phyloP scores from a whole-genome alignment of 2,113 vertebrate genomes.

The Gulo gulo region DNA sequence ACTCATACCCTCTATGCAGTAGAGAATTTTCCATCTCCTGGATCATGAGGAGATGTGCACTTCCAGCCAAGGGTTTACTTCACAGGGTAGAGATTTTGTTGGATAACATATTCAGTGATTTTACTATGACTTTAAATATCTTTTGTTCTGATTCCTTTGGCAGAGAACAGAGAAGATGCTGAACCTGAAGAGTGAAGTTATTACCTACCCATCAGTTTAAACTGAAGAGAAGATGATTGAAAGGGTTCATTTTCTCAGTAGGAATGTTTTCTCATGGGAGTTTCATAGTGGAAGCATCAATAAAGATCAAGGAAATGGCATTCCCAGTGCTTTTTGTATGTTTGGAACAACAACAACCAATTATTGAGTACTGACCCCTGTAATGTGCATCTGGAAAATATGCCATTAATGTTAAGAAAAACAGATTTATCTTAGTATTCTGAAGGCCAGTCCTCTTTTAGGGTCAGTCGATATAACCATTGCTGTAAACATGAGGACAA shows the following conservation, averaged over 20 bases:
- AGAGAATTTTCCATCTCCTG: not conserved
- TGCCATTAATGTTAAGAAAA: slow-evolving; percentile 95
- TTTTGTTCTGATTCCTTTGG: not conserved
- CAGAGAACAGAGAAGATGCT: not conserved
- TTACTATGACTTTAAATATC: not conserved
- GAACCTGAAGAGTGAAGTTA: not conserved
- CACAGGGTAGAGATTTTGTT: not conserved
- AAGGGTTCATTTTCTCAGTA: not conserved
- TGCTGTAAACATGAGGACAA: slow-evolving; percentile 94
- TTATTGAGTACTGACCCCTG: slow-evolving; percentile 75
- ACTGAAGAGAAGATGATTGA: not conserved
- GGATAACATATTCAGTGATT: not conserved
- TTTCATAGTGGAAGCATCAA: not conserved
- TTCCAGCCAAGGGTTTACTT: not conserved
- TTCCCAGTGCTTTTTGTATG: not conserved
- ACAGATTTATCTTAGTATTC: slow-evolving; percentile 92
- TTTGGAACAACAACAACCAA: not conserved
- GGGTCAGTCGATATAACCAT: slow-evolving; percentile 94
- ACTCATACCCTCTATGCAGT: no score
- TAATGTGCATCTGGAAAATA: slow-evolving; percentile 96
- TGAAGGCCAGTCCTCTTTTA: slow-evolving; percentile 93
- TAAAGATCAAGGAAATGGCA: not conserved
- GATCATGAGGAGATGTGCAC: not conserved
- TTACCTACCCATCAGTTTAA: not conserved
- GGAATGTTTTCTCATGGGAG: not conserved